phyloP scores from a whole-genome alignment of 1,140 invertebrate species.

The Euura saliciscinereae region DNA sequence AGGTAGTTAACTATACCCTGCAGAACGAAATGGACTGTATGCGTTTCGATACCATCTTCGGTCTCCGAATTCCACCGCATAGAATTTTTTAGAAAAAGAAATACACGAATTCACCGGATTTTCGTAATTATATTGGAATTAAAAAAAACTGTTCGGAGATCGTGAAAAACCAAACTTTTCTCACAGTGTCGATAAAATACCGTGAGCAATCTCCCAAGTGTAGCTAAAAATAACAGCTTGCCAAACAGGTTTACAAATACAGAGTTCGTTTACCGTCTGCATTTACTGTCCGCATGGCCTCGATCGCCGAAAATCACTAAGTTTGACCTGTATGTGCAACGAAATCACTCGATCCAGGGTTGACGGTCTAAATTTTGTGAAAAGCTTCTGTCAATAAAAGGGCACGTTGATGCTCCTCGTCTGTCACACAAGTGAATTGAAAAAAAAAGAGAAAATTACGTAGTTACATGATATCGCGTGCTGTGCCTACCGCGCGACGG shows the following conservation, averaged over 20 bases:
- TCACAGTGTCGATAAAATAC: background rate
- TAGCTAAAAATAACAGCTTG: background rate
- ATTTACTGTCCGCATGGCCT: background rate
- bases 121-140: too few relatives aligned
- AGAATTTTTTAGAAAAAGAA: background rate
- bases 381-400: too few relatives aligned
- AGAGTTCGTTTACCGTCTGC: background rate
- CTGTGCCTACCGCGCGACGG: too few relatives aligned
- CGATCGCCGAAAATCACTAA: background rate
- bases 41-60: background rate
- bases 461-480: too few relatives aligned
- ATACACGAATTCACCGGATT: background rate
- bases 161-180: background rate
- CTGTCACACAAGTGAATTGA: too few relatives aligned
- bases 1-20: too few relatives aligned
- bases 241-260: background rate
- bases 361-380: too few relatives aligned
- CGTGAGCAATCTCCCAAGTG: background rate
- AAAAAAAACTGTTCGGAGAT: background rate
- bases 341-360: too few relatives aligned
- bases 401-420: too few relatives aligned
- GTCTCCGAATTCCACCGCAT: background rate
- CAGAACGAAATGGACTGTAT: background rate
- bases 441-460: too few relatives aligned
- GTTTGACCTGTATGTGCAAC: too few relatives aligned